Conservation (phyloP, 2,113 vertebrate genomes). For the Ardeotis arabs region DNA sequence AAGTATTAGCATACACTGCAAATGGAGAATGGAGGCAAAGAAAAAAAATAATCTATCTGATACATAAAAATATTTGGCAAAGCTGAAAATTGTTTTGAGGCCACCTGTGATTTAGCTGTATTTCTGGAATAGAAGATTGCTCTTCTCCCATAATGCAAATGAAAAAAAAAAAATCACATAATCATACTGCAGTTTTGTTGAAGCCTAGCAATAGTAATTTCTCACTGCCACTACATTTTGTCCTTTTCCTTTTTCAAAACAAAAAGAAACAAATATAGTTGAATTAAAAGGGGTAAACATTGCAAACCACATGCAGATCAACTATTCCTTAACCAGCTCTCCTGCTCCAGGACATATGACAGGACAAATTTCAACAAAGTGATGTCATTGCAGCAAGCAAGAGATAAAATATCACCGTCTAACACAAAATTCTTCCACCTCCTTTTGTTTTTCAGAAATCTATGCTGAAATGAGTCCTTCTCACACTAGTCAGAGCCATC, state of each 20-base stretch:
- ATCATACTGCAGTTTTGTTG: not conserved
- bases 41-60: not conserved
- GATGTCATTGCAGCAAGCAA: not conserved
- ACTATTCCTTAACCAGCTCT: not conserved
- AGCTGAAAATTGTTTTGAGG: not conserved
- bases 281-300: not conserved
- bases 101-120: not conserved
- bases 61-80: not conserved
- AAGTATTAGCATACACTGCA: not conserved
- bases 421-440: not conserved
- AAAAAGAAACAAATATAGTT: not conserved
- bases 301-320: not conserved
- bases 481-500: not conserved
- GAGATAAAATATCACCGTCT: not conserved
- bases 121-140: not conserved
- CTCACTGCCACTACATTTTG: not conserved
- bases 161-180: not conserved
- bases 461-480: not conserved
- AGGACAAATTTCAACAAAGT: not conserved
- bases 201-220: not conserved
- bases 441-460: not conserved
- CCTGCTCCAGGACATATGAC: not conserved
- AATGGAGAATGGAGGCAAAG: not conserved
- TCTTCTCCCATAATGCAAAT: not conserved
- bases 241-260: not conserved